Conservation (phyloP, 2,888 invertebrate species). For the Bembecia ichneumoniformis region DNA sequence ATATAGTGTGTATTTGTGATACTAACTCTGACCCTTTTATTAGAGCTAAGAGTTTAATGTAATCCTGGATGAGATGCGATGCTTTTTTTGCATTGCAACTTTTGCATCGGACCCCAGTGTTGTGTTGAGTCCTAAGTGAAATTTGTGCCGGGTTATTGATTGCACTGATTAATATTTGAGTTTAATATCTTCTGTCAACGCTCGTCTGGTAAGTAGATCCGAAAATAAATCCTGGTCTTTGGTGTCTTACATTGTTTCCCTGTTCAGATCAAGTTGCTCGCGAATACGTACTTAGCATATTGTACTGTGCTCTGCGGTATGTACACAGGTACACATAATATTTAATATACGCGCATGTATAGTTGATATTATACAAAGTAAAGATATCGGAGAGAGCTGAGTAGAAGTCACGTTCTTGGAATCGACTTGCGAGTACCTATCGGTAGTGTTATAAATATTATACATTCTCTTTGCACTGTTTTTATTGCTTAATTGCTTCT, state of each 20-base stretch:
- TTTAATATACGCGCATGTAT: constrained; percentile 1
- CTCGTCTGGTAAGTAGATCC: constrained; percentile 45
- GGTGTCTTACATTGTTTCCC: constrained; percentile 34
- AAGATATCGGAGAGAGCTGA: constrained; percentile 16
- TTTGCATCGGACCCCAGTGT: constrained; percentile 29
- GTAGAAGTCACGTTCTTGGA: constrained; percentile 15
- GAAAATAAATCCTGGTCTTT: constrained; percentile 9
- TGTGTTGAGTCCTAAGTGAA: constrained; percentile 36
- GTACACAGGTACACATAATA: neutral
- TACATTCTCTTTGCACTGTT: too few relatives aligned
- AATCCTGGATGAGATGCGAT: constrained; percentile 5
- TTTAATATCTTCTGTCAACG: constrained; percentile 51
- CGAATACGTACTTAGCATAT: constrained; percentile 1
- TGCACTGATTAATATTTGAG: constrained; percentile 44
- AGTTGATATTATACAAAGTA: constrained; percentile 2
- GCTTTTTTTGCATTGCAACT: constrained; percentile 31
- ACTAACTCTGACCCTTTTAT: neutral
- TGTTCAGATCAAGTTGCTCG: constrained; percentile 5
- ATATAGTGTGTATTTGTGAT: neutral
- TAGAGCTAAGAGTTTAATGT: neutral
- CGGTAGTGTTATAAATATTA: constrained; percentile 2
- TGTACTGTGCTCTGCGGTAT: neutral
- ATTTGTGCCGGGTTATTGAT: constrained; percentile 31
- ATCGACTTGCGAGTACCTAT: constrained; percentile 2
- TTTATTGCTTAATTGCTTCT: too few relatives aligned